Evolutionary conservation across 2,888 invertebrate species (phyloP), one percentile per base, ranked within the genome.

Genomic region (Dusona sp.): DNA sequence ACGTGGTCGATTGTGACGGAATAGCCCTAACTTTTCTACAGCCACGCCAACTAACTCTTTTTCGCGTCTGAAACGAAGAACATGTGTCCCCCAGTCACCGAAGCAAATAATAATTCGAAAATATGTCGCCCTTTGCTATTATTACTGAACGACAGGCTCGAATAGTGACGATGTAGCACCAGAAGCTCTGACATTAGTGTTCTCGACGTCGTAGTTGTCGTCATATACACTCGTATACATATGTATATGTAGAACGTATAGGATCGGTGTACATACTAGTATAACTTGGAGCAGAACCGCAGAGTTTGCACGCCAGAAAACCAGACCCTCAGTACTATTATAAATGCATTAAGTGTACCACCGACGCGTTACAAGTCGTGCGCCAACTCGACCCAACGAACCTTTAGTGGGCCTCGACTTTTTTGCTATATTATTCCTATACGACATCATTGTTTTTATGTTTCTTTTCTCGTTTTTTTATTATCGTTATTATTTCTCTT

Each of bases 261-360:
- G 79, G 79, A 75, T 65, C 79, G 79, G 70, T 67, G 68, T 54
- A 79, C 74, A 77, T 67, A 84, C 80, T 79, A 79, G 79, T 83
- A 38, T 33, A 77, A 83, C 83, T 38, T 72, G 61, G 65, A 78
- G 70, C 68, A 74, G 77, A 84, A 87, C 84, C 87, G 83, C 85
- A 88, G 72, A 73, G 74, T 77, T 48, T 57, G 89, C 92, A 90
- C 91, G 89, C 90, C 91, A 87, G 89, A 89, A 89, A 90, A 89
- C 88, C 91, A 90, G 91, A 90, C 90, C 90, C 88, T 88, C 89
- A 51, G 79, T 87, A 89, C 92, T 91, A 93, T 93, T 93, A 93
- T 91, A 93, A 93, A 93, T 92, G 91, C 94, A 93, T 93, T 93
- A 93, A 92, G 90, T 90, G 89, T 88, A 90, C 89, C 73, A 65